Base-by-base conservation (phyloP, 2,113 vertebrate genomes). In the Piliocolobus tephrosceles region DNA sequence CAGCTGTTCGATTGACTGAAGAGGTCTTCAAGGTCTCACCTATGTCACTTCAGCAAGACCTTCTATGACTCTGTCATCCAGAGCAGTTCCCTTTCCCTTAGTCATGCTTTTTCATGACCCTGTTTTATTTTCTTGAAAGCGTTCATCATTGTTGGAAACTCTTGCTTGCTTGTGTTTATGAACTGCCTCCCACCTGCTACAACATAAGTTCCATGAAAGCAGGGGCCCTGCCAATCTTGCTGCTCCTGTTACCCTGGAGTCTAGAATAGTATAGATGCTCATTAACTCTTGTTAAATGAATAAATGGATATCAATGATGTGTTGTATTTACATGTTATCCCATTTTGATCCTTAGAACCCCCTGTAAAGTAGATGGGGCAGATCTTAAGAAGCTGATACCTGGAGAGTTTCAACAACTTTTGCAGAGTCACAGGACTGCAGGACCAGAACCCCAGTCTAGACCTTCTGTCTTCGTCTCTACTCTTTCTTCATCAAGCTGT, bases 291-390 rank as follows among this genome's bases (percentile, higher is more conserved):
- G n/a, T 90, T 58, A 92, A 78, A 72, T 79, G 73, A 89, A 40
- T 95, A 70, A 58, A 7, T 47, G 55, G 57, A 8, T 81, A 47
- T 87, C n/a, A 58, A 14, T 52, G 30, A 73, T 79, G 40, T 55
- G 6, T 55, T 20, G 52, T 55, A 55, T 55, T 55, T 55, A 20
- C 18, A 55, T 20, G 52, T 55, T 55, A 55, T 25, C 22, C 70
- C 23, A 52, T 96, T 94, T 87, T 68, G 52, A 92, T 86, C 68
- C 75, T 87, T 86, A 91, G 30, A 76, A 81, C 38, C 82, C 47
- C 66, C 58, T 81, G 17, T 81, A n/a, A 61, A 55, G 27, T 81
- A 73, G 64, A 75, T 75, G 30, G 35, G 78, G 35, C 61, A 84
- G 90, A 55, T 61, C n/a, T 95, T 84, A 68, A 75, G 79, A 88